Conservation (phyloP, 2,797 vertebrate genomes). For the Sylvia borin region DNA sequence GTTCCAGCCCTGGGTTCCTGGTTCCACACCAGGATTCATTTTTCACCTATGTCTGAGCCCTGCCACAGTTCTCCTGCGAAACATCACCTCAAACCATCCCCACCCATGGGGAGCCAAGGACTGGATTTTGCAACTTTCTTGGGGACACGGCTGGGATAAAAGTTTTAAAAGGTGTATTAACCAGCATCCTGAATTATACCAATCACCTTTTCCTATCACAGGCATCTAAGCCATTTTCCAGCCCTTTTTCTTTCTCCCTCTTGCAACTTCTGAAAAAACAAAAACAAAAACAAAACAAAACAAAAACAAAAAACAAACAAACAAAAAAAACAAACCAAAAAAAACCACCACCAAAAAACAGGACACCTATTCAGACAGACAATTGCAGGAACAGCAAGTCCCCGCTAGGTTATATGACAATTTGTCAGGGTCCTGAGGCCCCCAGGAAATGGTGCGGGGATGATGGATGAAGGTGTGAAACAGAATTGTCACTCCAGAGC, state of each 20-base stretch:
- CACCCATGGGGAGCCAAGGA: not conserved
- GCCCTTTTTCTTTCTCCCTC: not conserved
- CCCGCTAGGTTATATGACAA: conserved; percentile 9
- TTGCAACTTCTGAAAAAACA: not conserved
- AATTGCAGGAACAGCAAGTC: conserved; percentile 14
- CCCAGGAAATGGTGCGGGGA: conserved; percentile 56
- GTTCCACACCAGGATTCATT: not conserved
- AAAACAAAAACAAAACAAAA: too few species aligned
- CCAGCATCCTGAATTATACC: not conserved
- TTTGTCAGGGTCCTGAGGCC: conserved; percentile 56
- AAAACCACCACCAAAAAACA: too few species aligned
- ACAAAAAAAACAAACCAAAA: too few species aligned
- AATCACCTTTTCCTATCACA: not conserved
- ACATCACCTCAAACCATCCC: too few species aligned
- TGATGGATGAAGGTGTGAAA: conserved; percentile 72
- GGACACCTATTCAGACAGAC: conserved; percentile 11
- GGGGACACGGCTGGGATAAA: not conserved
- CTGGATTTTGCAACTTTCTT: not conserved
- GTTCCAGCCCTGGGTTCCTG: not conserved
- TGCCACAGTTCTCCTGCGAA: not conserved
- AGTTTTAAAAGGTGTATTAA: not conserved
- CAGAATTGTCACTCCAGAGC: conserved; percentile 61
- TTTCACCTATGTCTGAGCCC: not conserved
- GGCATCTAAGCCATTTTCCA: not conserved
- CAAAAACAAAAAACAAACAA: too few species aligned